Evolutionary conservation across 2,797 vertebrate genomes (phyloP), one percentile per base, ranked within the genome.

Genomic region (Sarcoramphus papa): DNA sequence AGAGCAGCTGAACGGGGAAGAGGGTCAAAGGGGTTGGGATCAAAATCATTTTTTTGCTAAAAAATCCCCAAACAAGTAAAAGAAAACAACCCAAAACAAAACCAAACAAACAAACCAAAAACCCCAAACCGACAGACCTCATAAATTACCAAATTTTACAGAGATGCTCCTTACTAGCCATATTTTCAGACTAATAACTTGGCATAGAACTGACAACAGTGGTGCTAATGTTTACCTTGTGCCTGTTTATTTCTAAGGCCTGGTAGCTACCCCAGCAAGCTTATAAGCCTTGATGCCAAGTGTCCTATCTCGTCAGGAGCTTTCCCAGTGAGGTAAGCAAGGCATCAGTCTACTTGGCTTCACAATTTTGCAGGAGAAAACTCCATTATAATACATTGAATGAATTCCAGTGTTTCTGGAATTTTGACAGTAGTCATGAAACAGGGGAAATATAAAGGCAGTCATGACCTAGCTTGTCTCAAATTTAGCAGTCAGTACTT

Each of bases 1-100:
- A 14, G 23, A n/a, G 9, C 16, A 75, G 8, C 13, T 78, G 23
- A 88, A 56, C 4, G 67, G 10, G 47, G 16, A 92, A 91, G 21
- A 40, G 0, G 2, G 9, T 20, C 54, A 75, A 77, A 68, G 9
- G 1, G 0, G 0, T 33, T 69, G 12, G 9, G 20, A 45, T 50
- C 12, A 50, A 77, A 87, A 28, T 19, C 0, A 2, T 14, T 45
- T 23, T 51, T 88, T 82, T 85, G 7, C 4, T n/a, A 76, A 79
- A 63, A 85, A 83, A 62, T 65, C 23, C 6, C 9, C 8, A 40
- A 84, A 84, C 4, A 56, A 22, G 1, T 33, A 17, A 63, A 65
- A 4, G 4, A 22, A 51, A 19, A 2, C 12, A 65, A 70, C 9
- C 15, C 12, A 59, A 41, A 4, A 1, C 7, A 30, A 74, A 72